Conservation (phyloP, 2,888 invertebrate genomes). For the Synergus umbraculus region DNA sequence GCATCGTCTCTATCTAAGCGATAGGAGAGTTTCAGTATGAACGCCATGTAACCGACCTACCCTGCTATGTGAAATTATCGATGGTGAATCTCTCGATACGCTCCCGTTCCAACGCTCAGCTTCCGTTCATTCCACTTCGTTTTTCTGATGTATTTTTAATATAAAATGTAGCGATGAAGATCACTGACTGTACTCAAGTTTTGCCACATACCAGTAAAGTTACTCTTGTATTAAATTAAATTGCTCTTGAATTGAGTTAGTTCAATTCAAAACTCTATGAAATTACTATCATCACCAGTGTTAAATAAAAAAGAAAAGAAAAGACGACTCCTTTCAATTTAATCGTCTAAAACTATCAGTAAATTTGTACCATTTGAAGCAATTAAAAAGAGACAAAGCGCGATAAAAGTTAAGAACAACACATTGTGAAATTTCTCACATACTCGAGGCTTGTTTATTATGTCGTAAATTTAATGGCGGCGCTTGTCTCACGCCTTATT, state of each 20-base stretch:
- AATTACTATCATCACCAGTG: not conserved
- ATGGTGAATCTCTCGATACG: conserved; percentile 63
- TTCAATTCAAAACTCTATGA: not conserved
- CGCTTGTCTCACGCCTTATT: not conserved
- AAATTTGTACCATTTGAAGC: not conserved
- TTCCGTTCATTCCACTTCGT: conserved; percentile 53
- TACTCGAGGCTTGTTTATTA: not conserved
- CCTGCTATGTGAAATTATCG: conserved; percentile 64
- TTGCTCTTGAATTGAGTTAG: not conserved
- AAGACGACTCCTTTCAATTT: too few relatives aligned
- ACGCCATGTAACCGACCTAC: conserved; percentile 56
- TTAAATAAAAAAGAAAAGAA: too few relatives aligned
- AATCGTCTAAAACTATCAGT: too few relatives aligned
- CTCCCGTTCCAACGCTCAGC: conserved; percentile 63
- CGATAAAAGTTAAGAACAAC: not conserved
- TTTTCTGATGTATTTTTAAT: conserved; percentile 1
- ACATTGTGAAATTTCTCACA: conserved; percentile 5
- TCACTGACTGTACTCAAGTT: not conserved
- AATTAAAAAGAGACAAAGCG: not conserved
- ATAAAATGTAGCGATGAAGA: not conserved
- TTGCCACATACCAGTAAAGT: not conserved
- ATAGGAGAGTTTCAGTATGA: conserved; percentile 56
- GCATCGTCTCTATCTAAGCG: conserved; percentile 48
- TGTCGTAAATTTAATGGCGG: conserved; percentile 5
- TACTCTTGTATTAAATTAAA: not conserved